Conservation (phyloP, 1,140 invertebrate species). For the Venturia canescens region DNA sequence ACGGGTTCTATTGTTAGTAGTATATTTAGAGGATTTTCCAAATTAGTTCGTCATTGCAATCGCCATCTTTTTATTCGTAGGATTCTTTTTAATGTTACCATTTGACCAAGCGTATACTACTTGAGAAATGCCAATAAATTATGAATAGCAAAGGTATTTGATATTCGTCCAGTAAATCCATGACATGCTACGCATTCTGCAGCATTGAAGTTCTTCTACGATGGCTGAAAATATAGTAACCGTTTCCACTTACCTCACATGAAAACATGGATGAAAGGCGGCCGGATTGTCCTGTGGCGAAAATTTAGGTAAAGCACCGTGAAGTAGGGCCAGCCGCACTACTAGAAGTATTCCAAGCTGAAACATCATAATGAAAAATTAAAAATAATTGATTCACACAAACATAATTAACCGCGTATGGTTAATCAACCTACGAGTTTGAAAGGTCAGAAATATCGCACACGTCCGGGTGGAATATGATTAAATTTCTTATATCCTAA, state of each 20-base stretch:
- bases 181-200: conserved; percentile 30
- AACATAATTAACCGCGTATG: background rate
- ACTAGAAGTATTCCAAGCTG: conserved; percentile 80
- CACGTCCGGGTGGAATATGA: background rate
- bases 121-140: background rate
- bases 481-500: background rate
- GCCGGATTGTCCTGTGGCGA: conserved; percentile 91
- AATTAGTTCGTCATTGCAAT: no score
- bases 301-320: conserved; percentile 88
- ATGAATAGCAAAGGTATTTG: conserved; percentile 37
- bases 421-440: background rate
- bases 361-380: conserved; percentile 55
- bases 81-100: no score
- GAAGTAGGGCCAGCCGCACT: conserved; percentile 83
- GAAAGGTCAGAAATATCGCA: background rate
- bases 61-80: no score
- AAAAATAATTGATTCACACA: background rate
- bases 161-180: conserved; percentile 20
- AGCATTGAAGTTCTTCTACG: conserved; percentile 13
- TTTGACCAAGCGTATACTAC: background rate
- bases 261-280: conserved; percentile 85
- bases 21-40: no score
- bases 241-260: conserved; percentile 81
- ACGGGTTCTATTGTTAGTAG: no score
- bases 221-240: conserved; percentile 57